phyloP scores from a whole-genome alignment of 2,113 vertebrate genomes.

The Chionodraco myersi region DNA sequence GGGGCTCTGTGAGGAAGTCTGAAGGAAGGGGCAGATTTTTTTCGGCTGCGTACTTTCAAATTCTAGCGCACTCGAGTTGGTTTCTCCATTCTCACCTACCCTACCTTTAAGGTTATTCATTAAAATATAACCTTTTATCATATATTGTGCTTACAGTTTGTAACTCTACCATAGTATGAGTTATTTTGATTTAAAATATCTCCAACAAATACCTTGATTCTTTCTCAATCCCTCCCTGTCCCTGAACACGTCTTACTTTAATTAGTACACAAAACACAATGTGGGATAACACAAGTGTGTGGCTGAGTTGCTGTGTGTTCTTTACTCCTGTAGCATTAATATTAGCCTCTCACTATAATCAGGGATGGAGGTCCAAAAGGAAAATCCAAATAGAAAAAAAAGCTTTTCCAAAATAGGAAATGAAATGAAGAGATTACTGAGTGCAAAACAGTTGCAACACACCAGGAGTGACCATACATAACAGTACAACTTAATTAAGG shows the following conservation, averaged over 20 bases:
- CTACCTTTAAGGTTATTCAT: no score
- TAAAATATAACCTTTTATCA: no score
- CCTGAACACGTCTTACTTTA: background rate
- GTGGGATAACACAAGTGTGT: background rate
- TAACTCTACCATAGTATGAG: no score
- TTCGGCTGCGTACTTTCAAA: no score
- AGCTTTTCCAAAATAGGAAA: background rate
- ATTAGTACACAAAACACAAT: constrained; percentile 29
- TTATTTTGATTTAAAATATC: no score
- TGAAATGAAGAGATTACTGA: constrained; percentile 6
- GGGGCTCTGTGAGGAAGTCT: no score
- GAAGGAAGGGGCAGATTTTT: no score
- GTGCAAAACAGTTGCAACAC: constrained; percentile 22
- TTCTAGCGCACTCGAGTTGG: no score
- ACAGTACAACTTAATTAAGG: constrained; percentile 68
- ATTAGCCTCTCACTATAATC: constrained; percentile 21
- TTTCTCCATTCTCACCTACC: no score
- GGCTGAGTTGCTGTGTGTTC: constrained; percentile 17
- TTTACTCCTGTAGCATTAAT: constrained; percentile 31
- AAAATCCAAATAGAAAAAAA: constrained; percentile 24
- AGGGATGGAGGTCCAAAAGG: background rate
- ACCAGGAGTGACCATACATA: constrained; percentile 51
- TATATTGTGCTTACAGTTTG: no score
- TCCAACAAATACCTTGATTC: no score
- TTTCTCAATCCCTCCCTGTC: background rate